phyloP scores from a whole-genome alignment of 2,797 vertebrate genomes.

The Galaxias olidus region DNA sequence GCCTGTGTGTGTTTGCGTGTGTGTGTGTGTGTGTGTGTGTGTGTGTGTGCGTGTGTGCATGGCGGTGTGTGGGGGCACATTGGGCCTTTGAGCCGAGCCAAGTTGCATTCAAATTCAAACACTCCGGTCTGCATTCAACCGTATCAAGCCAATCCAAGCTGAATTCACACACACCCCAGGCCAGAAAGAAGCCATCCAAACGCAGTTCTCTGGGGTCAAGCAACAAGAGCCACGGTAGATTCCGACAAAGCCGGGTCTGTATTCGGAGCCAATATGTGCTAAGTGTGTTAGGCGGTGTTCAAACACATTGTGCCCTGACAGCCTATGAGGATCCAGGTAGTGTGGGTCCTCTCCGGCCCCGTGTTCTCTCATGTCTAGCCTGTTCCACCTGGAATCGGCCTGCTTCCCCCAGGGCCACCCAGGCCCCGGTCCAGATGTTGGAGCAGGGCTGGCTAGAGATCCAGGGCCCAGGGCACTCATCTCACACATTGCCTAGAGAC shows the following conservation, averaged over 20 bases:
- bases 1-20: neutral
- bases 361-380: slow-evolving; percentile 57
- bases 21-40: slow-evolving; percentile 18
- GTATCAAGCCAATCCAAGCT: slow-evolving; percentile 56
- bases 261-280: slow-evolving; percentile 30
- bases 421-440: slow-evolving; percentile 46
- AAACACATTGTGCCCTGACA: slow-evolving; percentile 43
- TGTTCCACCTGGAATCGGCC: slow-evolving; percentile 35
- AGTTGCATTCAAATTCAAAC: slow-evolving; percentile 55
- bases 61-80: slow-evolving; percentile 6
- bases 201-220: slow-evolving; percentile 34
- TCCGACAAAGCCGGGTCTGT: slow-evolving; percentile 35
- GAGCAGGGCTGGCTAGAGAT: slow-evolving; percentile 10
- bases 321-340: slow-evolving; percentile 31
- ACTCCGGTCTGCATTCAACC: slow-evolving; percentile 39
- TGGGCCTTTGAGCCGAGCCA: slow-evolving; percentile 56
- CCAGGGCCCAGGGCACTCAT: slow-evolving; percentile 28
- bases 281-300: slow-evolving; percentile 44
- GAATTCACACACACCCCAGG: slow-evolving; percentile 45
- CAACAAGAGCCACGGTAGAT: slow-evolving; percentile 31
- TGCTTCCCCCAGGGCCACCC: slow-evolving; percentile 26
- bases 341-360: slow-evolving; percentile 37
- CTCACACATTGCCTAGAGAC: slow-evolving; percentile 12
- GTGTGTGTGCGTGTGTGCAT: slow-evolving; percentile 30
- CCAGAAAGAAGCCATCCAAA: slow-evolving; percentile 58